Evolutionary conservation across 1,140 invertebrate genomes (phyloP), one percentile per base, ranked within the genome.

Genomic region (Papilio helenus): DNA sequence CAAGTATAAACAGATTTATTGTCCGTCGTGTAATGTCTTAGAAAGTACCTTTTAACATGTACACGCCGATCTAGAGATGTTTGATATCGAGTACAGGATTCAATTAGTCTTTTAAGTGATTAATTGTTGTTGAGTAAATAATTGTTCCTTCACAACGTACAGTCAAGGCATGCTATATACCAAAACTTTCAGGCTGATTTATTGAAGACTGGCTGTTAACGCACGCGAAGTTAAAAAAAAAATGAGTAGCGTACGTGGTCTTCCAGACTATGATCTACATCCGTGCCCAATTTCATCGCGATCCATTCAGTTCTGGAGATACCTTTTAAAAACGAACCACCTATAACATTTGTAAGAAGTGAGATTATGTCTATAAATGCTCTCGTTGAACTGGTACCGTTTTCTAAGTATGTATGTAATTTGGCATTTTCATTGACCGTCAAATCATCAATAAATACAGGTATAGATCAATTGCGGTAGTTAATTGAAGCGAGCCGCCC

Each of bases 391-490:
- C 34, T 39, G 34, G 7, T 39, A 39, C 34, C 0, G 44, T 46
- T 46, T 46, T 16, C 14, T 46, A 46, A 12, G 44, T 46, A 12
- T 46, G 23, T 26, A 4, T 14, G 61, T 29, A 68, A 68, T 29
- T 68, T 68, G 61, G 23, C 4, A 68, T 68, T 68, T 68, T 68
- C 26, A 68, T 68, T 68, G 61, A 68, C 3, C 61, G 23, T 68
- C 61, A 68, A 34, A 68, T 14, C 61, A 29, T 1, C 16, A 68
- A 58, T 39, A 39, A 61, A 9, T 23, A 61, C n/a, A 58, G 55
- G 58, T 65, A 65, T 51, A 58, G 58, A 65, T 65, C 14, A 68
- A 68, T 68, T 68, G 61, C 61, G 61, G 61, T 68, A 68, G 26
- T 29, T 26, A 68, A 68, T 68, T 68, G 61, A 68, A 68, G 23